These are phyloP conservation scores for Sicus ferrugineus DNA, from an alignment of 2,888 invertebrate genomes.

Conservation along the genomic window DNA sequence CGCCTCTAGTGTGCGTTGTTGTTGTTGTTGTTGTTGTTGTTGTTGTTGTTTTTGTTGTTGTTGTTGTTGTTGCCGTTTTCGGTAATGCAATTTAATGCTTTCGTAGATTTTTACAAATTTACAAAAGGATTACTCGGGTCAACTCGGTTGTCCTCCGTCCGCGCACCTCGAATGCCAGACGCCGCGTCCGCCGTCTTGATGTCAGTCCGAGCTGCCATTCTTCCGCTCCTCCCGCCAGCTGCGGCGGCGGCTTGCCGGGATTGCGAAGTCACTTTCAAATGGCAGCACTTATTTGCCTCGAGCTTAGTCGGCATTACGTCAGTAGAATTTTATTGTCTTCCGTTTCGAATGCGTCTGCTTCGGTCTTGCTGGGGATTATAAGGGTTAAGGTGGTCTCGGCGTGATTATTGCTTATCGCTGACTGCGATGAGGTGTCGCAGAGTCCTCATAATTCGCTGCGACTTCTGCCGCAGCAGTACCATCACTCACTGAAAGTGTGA, in stretches of 20 bases:
- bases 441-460: no score
- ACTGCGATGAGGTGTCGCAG: no score
- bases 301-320: constrained; percentile 37
- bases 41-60: constrained; percentile 6
- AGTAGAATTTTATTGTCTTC: no score
- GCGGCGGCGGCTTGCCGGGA: no score
- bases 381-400: no score
- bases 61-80: constrained; percentile 7
- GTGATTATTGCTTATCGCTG: no score
- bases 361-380: no score
- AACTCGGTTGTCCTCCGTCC: constrained; percentile 26
- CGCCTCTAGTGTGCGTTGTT: neutral
- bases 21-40: neutral
- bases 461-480: no score
- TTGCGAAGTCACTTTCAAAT: constrained; percentile 46
- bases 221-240: constrained; percentile 14
- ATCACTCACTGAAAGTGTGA: no score
- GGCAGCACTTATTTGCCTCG: constrained; percentile 52
- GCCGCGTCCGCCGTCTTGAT: neutral
- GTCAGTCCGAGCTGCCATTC: neutral
- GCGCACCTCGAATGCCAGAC: no score
- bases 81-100: constrained; percentile 26
- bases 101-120: constrained; percentile 51
- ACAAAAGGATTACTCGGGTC: constrained; percentile 64
- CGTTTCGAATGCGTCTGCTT: no score